phyloP scores from a whole-genome alignment of 2,888 invertebrate species.

The Nephrotoma flavescens region DNA sequence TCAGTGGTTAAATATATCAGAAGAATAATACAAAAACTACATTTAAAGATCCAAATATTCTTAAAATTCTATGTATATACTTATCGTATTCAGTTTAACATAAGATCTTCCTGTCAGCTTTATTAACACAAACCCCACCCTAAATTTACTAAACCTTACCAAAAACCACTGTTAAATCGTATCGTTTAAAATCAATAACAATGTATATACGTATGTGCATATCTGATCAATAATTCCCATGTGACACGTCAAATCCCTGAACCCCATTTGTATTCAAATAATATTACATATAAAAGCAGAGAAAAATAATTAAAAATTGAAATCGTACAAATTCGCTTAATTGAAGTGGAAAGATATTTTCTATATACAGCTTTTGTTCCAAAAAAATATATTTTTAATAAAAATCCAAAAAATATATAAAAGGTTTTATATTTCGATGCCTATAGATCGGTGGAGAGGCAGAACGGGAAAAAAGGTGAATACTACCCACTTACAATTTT shows the following conservation, averaged over 20 bases:
- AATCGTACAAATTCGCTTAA: not conserved
- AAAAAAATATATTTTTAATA: not conserved
- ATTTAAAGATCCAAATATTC: no score
- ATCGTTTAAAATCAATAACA: not conserved
- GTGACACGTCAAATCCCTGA: not conserved
- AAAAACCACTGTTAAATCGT: not conserved
- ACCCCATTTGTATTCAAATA: not conserved
- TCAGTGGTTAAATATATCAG: no score
- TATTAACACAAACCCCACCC: not conserved
- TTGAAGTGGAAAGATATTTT: not conserved
- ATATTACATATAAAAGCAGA: not conserved
- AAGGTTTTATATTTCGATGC: not conserved
- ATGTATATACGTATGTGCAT: not conserved
- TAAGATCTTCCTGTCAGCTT: not conserved
- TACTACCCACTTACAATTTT: not conserved
- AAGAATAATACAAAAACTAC: no score
- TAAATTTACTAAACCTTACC: not conserved
- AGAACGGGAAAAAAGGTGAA: not conserved
- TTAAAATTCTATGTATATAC: no score
- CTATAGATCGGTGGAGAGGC: not conserved
- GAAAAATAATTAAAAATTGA: not conserved
- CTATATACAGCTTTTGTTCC: not conserved
- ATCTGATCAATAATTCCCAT: not conserved
- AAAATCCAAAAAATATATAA: not conserved
- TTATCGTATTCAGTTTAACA: not conserved